Evolutionary conservation across 2,797 vertebrate species (phyloP).

Genomic region (Melanotaenia trifasciata): DNA sequence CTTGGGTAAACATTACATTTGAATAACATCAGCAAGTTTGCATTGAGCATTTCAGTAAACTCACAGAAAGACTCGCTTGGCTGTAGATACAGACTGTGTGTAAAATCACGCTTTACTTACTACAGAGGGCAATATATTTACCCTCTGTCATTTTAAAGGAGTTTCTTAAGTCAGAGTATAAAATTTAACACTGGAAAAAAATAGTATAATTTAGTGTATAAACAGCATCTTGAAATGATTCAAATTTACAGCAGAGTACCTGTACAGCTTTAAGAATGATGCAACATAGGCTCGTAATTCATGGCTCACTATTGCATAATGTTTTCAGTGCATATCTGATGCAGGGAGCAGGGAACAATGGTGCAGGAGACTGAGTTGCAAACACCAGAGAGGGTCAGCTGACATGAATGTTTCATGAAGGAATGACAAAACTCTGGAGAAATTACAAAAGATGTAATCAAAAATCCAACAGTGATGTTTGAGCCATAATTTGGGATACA

Average conservation of each 20-base stretch:
- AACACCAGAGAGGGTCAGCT: background rate
- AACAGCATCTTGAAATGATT: background rate
- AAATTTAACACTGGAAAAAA: background rate
- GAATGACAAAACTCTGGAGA: background rate
- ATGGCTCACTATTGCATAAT: background rate
- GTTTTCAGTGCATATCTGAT: background rate
- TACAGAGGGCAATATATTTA: background rate
- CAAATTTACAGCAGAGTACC: background rate
- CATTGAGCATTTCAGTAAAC: background rate
- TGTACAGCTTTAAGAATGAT: background rate
- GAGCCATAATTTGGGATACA: too few species aligned
- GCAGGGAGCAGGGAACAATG: background rate
- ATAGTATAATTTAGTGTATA: background rate
- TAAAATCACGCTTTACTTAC: background rate
- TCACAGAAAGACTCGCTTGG: background rate
- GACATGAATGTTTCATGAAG: background rate
- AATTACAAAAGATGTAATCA: background rate
- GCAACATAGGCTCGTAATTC: background rate
- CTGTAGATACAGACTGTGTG: background rate
- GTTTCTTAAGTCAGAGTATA: background rate
- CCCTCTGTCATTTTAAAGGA: background rate
- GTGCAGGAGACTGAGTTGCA: background rate
- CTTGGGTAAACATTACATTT: conserved; percentile 4
- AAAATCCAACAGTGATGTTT: too few species aligned
- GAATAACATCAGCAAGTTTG: background rate